Base-by-base conservation (phyloP, 2,797 vertebrate species). In the Takifugu ocellatus region DNA sequence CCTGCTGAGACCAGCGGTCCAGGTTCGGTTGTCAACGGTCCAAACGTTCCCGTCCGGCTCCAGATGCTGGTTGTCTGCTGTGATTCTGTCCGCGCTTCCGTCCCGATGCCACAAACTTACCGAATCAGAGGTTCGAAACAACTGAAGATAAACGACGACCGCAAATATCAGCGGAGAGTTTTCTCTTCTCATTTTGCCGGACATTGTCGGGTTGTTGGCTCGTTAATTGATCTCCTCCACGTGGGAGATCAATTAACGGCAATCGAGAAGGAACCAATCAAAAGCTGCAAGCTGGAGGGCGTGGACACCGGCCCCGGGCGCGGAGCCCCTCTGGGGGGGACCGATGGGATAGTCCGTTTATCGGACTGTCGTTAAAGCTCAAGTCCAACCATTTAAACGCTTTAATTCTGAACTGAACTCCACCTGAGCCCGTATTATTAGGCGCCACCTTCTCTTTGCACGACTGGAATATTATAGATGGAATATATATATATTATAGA, bases 171-270 rank as follows among this genome's bases (percentile, higher is more conserved):
- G 56, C 10, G 56, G 49, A 66, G 36, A 9, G 8, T 36, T 48
- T 48, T 55, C 50, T 51, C 16, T 57, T 51, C 64, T 76, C 50
- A 50, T 54, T 73, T 81, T 47, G 74, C 55, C 63, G 85, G 77
- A 84, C 91, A 92, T 92, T 51, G 58, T 75, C 25, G 52, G 46
- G 51, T 49, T 43, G 55, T 58, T 0, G 47, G 51, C 56, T 5
- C 3, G 65, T 44, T 21, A 21, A 21, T 21, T 21, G 43, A 33
- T 36, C 68, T 50, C 68, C 48, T 68, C 68, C 15, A 53, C 54
- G 16, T 7, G 21, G 68, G 49, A 31, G 31, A 57, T 25, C 63
- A 85, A 83, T 87, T 80, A 79, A 66, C 49, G 29, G 45, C 63
- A 17, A 51, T 72, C 42, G 54, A 25, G 51, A 39, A 29, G 1